These are phyloP conservation scores for Pocillopora damicornis DNA, from an alignment of 64 coral and sea anemone genomes.

Conservation along the genomic window DNA sequence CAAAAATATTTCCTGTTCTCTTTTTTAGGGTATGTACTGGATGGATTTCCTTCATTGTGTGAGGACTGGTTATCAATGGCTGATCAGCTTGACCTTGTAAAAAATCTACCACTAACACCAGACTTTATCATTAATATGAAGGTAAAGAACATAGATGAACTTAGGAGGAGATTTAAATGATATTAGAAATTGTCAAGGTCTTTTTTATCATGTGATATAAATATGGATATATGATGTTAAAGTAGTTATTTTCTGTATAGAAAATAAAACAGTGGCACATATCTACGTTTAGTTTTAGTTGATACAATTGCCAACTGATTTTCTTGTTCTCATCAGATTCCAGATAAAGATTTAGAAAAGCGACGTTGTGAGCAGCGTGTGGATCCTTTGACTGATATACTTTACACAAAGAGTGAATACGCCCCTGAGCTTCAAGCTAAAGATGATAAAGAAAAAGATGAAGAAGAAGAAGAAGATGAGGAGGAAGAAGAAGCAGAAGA, in stretches of 20 bases:
- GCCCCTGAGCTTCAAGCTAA: conserved; percentile 27
- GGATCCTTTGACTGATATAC: conserved; percentile 76
- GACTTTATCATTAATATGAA: conserved; percentile 97
- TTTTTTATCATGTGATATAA: too few relatives aligned
- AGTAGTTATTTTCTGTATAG: too few relatives aligned
- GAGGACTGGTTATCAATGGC: conserved; percentile 96
- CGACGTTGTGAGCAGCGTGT: conserved; percentile 68
- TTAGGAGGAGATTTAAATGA: neutral
- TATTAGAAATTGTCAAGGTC: too few relatives aligned
- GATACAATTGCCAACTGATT: neutral
- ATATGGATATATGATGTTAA: too few relatives aligned
- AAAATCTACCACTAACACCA: conserved; percentile 77
- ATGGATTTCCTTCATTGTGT: conserved; percentile 95
- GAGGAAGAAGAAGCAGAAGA: conserved; percentile 68
- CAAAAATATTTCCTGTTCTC: neutral
- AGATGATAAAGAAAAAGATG: conserved; percentile 31
- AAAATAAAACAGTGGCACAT: neutral
- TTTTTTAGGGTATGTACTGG: conserved; percentile 82
- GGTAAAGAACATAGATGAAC: conserved; percentile 29
- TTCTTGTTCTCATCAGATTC: conserved; percentile 50
- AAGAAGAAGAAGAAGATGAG: conserved; percentile 70
- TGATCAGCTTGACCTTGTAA: conserved; percentile 94
- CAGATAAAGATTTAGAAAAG: conserved; percentile 81
- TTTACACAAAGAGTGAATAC: conserved; percentile 87
- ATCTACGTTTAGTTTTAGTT: neutral